Evolutionary conservation across 2,797 vertebrate species (phyloP).

Genomic region (Tenualosa ilisha): DNA sequence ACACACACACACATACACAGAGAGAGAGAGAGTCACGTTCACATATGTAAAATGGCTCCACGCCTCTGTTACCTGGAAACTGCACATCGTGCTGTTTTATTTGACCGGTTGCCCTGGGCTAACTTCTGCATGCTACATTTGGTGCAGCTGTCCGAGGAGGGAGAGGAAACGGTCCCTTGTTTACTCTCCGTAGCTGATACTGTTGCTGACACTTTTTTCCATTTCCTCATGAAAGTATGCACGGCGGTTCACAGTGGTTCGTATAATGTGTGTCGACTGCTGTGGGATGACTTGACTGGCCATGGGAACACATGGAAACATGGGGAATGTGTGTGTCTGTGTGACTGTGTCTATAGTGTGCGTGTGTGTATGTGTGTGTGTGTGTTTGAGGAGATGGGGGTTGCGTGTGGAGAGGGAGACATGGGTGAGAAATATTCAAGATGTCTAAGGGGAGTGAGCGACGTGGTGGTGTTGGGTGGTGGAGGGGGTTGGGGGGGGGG

Average conservation of each 20-base stretch:
- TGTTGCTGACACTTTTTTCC: neutral
- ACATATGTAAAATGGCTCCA: constrained; percentile 49
- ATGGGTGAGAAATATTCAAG: constrained; percentile 43
- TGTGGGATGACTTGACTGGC: neutral
- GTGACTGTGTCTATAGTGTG: neutral
- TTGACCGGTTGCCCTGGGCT: constrained; percentile 46
- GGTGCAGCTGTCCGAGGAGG: constrained; percentile 23
- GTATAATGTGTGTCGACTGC: neutral
- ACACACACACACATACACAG: neutral
- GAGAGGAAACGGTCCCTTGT: constrained; percentile 18
- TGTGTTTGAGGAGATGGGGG: neutral
- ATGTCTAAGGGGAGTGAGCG: constrained; percentile 2
- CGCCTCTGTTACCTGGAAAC: constrained; percentile 67
- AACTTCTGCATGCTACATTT: constrained; percentile 46
- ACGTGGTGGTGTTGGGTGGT: neutral
- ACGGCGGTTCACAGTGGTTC: neutral
- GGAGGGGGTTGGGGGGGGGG: constrained; percentile 24
- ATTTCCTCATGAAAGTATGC: neutral
- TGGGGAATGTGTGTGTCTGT: neutral
- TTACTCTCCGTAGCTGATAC: constrained; percentile 19
- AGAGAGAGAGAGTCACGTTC: neutral
- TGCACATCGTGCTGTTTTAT: constrained; percentile 58
- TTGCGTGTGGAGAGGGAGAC: constrained; percentile 37
- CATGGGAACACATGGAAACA: constrained; percentile 22
- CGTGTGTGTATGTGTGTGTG: neutral